Conservation (phyloP, 2,888 invertebrate species). For the Drosophila tripunctata region DNA sequence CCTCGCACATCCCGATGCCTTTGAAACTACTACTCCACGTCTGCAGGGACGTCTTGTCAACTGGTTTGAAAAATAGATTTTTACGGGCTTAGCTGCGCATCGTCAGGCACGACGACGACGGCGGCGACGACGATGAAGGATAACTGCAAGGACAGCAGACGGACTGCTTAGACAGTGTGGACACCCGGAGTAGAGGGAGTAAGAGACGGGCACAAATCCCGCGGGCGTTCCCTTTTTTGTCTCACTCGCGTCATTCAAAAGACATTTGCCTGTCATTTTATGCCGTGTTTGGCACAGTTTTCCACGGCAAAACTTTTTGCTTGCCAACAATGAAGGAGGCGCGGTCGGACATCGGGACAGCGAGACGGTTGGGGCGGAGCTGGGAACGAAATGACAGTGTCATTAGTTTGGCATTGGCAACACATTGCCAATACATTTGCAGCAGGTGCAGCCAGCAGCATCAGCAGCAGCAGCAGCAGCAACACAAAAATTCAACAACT, state of each 20-base stretch:
- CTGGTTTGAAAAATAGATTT: conserved; percentile 79
- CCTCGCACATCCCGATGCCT: conserved; percentile 37
- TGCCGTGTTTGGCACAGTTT: conserved; percentile 79
- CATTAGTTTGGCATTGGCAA: conserved; percentile 78
- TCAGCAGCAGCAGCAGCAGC: conserved; percentile 22
- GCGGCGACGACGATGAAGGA: neutral
- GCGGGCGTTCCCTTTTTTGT: conserved; percentile 79
- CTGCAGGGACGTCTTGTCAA: conserved; percentile 66
- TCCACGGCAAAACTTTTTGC: conserved; percentile 58
- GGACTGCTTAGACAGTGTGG: conserved; percentile 42
- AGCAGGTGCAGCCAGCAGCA: conserved; percentile 62
- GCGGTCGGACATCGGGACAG: conserved; percentile 7
- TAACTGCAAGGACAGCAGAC: conserved; percentile 22
- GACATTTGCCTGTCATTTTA: conserved; percentile 82
- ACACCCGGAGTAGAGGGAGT: conserved; percentile 5
- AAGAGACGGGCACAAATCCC: conserved; percentile 53
- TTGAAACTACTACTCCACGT: conserved; percentile 45
- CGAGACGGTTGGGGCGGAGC: neutral
- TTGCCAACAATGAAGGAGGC: conserved; percentile 57
- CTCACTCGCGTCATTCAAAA: conserved; percentile 81
- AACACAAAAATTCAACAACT: conserved; percentile 14
- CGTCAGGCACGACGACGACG: conserved; percentile 67
- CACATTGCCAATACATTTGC: conserved; percentile 77
- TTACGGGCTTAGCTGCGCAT: conserved; percentile 77
- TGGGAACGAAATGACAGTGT: conserved; percentile 50